phyloP scores from a whole-genome alignment of 2,888 invertebrate genomes.

The Hirtodrosophila cameraria region DNA sequence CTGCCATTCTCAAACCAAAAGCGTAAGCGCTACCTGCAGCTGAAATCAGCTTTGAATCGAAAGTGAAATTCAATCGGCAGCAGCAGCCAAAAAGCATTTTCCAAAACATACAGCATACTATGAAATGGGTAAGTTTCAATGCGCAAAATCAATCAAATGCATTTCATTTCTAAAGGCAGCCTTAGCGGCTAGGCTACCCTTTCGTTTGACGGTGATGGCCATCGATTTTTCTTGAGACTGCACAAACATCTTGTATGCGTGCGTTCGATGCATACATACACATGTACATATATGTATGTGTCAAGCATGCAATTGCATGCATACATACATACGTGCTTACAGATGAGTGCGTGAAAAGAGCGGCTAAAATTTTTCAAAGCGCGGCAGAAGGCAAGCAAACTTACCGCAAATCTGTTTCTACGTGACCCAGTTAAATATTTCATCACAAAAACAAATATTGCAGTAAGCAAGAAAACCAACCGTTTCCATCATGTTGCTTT shows the following conservation, averaged over 20 bases:
- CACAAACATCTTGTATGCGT: conserved; percentile 7
- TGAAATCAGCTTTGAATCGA: conserved; percentile 3
- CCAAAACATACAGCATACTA: conserved; percentile 38
- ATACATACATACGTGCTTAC: conserved; percentile 12
- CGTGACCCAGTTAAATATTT: conserved; percentile 16
- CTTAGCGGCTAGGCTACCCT: conserved; percentile 5
- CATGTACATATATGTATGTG: neutral
- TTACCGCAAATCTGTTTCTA: neutral
- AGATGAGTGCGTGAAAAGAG: conserved; percentile 18
- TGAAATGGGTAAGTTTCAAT: conserved; percentile 66
- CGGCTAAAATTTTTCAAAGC: conserved; percentile 34
- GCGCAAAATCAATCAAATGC: conserved; percentile 8
- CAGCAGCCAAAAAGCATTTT: conserved; percentile 27
- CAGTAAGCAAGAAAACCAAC: neutral
- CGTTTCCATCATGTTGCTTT: neutral
- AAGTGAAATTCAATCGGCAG: conserved; percentile 34
- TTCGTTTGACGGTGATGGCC: conserved; percentile 32
- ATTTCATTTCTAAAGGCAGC: neutral
- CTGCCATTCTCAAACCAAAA: conserved; percentile 1
- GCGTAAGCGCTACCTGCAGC: conserved; percentile 10
- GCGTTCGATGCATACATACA: neutral
- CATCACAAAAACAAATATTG: neutral
- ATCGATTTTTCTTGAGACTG: conserved; percentile 28
- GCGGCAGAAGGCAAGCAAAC: conserved; percentile 36
- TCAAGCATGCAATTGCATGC: conserved; percentile 14